Evolutionary conservation across 1,140 invertebrate species (phyloP), one percentile per base, ranked within the genome.

Genomic region (Leucophenga varia): DNA sequence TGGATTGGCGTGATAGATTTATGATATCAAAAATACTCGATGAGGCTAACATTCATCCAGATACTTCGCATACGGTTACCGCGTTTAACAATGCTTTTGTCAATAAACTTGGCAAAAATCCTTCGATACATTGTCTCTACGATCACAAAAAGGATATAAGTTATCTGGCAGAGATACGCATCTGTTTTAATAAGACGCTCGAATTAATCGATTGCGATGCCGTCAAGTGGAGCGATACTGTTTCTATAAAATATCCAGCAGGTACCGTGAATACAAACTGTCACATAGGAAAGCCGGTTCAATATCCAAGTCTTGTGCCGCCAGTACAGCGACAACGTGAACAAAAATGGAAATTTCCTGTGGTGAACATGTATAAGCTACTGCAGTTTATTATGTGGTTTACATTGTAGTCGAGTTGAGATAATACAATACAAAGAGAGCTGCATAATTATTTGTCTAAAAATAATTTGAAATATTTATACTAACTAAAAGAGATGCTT

Each of bases 181-280:
- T 88, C 31, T 88, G 86, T 70, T 84, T 87, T 40, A 73, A 83
- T 54, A 87, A 86, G 53, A 64, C 65, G 4, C 63, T 88, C 10
- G 59, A 80, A 32, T 59, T 85, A 8, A 75, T 78, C 10, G 77
- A 85, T 47, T 86, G 85, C 58, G 79, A 83, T 58, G 79, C 79
- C 12, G 59, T 63, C 12, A 58, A 63, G 20, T 54, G 54, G 14
- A 59, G 61, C 16, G 57, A 60, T 54, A 47, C 57, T 0, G 51
- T 61, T 6, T 34, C 60, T 25, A 52, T 72, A 14, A 44, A 59
- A 5, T 72, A 72, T 64, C 55, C 48, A 1, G 56, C 53, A 3
- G 76, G 71, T 8, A 75, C 74, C 18, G 72, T 81, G 35, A 76
- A 55, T 42, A 84, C 80, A 3, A 85, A 85, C 55, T 87, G 85